These are phyloP conservation scores for Raillietiella orientalis DNA, from an alignment of 2,888 invertebrate species.

Conservation along the genomic window DNA sequence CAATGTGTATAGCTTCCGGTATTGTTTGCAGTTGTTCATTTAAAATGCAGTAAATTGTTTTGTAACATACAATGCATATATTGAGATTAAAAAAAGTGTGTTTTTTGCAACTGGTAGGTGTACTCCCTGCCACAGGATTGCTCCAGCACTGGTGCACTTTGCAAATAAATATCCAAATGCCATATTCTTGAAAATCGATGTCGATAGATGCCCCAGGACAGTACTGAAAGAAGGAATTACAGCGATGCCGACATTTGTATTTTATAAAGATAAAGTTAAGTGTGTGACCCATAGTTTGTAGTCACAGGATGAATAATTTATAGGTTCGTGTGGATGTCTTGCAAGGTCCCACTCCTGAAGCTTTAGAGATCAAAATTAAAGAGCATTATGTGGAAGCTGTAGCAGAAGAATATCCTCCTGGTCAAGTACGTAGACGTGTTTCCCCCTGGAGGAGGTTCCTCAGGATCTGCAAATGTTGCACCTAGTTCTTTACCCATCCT, in stretches of 20 bases:
- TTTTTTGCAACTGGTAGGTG: conserved; percentile 28
- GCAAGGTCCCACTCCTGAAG: conserved; percentile 52
- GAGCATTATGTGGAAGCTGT: conserved; percentile 15
- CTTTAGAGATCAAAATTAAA: conserved; percentile 38
- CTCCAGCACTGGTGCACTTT: conserved; percentile 64
- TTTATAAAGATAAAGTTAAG: conserved; percentile 46
- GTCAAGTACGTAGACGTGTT: conserved; percentile 3
- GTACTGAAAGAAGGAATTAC: conserved; percentile 59
- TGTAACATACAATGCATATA: no score
- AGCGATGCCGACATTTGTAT: conserved; percentile 94
- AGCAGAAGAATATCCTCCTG: conserved; percentile 16
- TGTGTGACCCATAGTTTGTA: conserved; percentile 14
- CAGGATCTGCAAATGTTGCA: conserved; percentile 43
- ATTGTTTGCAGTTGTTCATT: no score
- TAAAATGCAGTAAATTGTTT: no score
- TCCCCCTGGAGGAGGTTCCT: not conserved
- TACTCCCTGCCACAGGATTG: conserved; percentile 78
- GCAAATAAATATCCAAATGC: conserved; percentile 58
- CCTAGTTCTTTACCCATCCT: conserved; percentile 12
- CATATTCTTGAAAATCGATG: conserved; percentile 75
- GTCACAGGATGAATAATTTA: not conserved
- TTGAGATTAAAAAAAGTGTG: no score
- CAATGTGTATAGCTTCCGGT: no score
- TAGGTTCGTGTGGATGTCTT: conserved; percentile 48
- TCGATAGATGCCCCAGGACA: conserved; percentile 66